Percentiles rank a stretch among this genome's conserved stretches.
These are phyloP conservation scores for Hirudinaria manillensis DNA, from an alignment of 2,888 invertebrate genomes.

Conservation along the genomic window DNA sequence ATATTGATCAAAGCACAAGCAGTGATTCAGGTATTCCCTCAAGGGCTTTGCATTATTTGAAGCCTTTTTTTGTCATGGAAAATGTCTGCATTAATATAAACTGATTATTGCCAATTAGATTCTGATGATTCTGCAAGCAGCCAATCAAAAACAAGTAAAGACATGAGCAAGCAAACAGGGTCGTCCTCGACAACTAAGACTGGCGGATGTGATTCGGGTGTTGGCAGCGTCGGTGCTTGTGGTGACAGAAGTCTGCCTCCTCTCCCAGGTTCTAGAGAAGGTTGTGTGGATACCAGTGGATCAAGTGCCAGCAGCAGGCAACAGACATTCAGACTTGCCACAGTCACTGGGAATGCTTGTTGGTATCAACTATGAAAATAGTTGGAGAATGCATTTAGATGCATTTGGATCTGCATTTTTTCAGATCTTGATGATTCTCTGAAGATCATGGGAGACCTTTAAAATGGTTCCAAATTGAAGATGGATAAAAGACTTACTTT, in stretches of 20 bases:
- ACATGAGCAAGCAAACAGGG: neutral
- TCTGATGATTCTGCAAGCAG: constrained; percentile 29
- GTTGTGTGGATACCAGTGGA: neutral
- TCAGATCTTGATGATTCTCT: constrained; percentile 31
- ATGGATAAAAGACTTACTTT: neutral
- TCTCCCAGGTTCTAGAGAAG: constrained; percentile 22
- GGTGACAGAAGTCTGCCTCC: constrained; percentile 32
- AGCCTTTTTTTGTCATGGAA: no score
- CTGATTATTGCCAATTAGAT: constrained; percentile 12
- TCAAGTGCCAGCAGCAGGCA: constrained; percentile 25
- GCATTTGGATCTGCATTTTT: neutral
- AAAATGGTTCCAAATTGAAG: neutral
- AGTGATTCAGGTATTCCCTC: constrained; percentile 39
- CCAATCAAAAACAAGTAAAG: constrained; percentile 24
- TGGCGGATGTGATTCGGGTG: constrained; percentile 22
- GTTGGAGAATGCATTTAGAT: neutral
- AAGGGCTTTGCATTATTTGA: neutral
- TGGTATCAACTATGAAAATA: neutral
- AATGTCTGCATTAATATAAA: neutral
- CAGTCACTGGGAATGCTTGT: neutral
- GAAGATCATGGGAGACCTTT: constrained; percentile 32
- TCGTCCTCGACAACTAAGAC: constrained; percentile 20
- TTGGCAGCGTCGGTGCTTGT: constrained; percentile 10
- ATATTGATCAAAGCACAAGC: constrained; percentile 40
- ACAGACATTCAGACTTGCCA: neutral